phyloP scores from a whole-genome alignment of 2,888 invertebrate species.

The Luffia ferchaultella region DNA sequence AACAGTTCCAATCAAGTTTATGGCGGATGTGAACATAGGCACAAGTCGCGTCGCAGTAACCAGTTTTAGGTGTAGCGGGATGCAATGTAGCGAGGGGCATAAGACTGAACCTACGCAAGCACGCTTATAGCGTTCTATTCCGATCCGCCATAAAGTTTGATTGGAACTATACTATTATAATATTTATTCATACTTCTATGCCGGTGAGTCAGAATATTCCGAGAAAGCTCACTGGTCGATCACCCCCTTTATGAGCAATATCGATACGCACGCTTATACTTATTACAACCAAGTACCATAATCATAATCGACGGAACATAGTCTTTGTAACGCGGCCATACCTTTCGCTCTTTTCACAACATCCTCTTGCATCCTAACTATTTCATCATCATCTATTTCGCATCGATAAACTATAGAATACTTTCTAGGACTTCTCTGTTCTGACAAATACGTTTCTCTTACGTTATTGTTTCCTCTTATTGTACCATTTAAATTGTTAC shows the following conservation, averaged over 20 bases:
- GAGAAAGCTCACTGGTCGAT: background rate
- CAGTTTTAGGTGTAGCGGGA: too few species aligned
- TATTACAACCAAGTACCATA: conserved; percentile 19
- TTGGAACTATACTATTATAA: background rate
- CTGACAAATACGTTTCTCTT: background rate
- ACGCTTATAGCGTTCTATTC: too few species aligned
- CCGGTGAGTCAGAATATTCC: background rate
- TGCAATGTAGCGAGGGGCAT: too few species aligned
- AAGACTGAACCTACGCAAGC: too few species aligned
- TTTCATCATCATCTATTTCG: conserved; percentile 16
- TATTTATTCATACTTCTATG: background rate
- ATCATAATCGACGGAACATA: conserved; percentile 33
- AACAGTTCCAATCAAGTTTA: too few species aligned
- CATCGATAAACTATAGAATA: conserved; percentile 13
- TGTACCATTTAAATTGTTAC: background rate
- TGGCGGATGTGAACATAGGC: too few species aligned
- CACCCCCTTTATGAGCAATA: background rate
- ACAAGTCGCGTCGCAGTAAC: too few species aligned
- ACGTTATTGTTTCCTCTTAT: background rate
- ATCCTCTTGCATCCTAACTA: conserved; percentile 21
- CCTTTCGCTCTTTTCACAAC: conserved; percentile 27
- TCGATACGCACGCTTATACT: background rate
- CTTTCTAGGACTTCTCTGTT: background rate
- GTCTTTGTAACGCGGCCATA: conserved; percentile 32
- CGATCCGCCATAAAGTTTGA: background rate